A percentile compares a stretch with the other conserved stretches of the same genome.
These are phyloP conservation scores for Lycaon pictus DNA, from an alignment of 2,113 vertebrate genomes.

Conservation along the genomic window DNA sequence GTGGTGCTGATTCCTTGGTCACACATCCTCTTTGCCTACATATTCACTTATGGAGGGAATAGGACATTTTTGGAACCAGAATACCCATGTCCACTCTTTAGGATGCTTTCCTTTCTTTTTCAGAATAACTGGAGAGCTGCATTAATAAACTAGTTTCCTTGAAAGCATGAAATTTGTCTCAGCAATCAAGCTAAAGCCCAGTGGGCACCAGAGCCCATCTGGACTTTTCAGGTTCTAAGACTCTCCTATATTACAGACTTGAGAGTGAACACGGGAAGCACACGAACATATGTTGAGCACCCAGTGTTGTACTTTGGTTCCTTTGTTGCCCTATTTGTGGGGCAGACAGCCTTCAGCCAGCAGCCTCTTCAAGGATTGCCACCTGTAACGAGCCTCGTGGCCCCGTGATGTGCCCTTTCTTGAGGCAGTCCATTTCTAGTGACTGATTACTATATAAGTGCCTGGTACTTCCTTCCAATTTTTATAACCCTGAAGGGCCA, in stretches of 20 bases:
- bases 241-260: neutral
- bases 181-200: neutral
- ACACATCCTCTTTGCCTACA: neutral
- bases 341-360: neutral
- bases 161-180: neutral
- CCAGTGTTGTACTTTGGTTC: neutral
- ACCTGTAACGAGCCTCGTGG: neutral
- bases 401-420: neutral
- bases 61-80: neutral
- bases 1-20: neutral
- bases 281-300: neutral
- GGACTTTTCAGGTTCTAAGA: neutral
- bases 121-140: neutral
- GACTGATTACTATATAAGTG: neutral
- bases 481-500: neutral
- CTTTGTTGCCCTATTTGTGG: neutral
- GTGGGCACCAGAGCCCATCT: neutral
- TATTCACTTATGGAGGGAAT: neutral
- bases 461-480: neutral
- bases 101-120: neutral
- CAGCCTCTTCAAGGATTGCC: neutral
- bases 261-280: neutral
- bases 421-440: neutral
- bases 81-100: neutral
- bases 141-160: conserved; percentile 24